Evolutionary conservation across 1,140 invertebrate species (phyloP).

Genomic region (Heliconius nattereri): DNA sequence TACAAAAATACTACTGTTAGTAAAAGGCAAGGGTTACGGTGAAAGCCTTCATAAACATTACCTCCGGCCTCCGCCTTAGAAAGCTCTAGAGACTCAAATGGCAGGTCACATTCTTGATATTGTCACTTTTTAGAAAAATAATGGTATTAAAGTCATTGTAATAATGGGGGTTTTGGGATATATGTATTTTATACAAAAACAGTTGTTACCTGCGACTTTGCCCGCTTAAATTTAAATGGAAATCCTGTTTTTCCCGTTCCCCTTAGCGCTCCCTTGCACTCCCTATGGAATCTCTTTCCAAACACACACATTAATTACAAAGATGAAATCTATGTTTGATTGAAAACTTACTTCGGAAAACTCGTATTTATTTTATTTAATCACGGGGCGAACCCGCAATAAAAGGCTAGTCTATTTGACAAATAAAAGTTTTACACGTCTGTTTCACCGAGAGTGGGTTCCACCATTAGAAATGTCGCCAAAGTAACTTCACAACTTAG

Average conservation of each 20-base stretch:
- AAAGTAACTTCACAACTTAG: constrained; percentile 41
- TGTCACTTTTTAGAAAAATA: constrained; percentile 11
- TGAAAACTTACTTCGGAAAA: no score
- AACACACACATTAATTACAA: no score
- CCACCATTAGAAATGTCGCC: constrained; percentile 26
- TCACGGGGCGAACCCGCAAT: background rate
- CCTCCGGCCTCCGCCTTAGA: constrained; percentile 30
- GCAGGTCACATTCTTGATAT: constrained; percentile 16
- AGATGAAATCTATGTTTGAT: no score
- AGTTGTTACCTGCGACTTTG: no score
- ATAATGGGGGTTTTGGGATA: no score
- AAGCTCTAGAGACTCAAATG: constrained; percentile 28
- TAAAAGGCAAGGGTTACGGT: constrained; percentile 41
- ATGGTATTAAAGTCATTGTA: background rate
- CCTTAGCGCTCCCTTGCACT: no score
- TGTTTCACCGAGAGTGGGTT: constrained; percentile 31
- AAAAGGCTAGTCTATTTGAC: background rate
- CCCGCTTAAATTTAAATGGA: no score
- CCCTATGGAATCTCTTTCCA: no score
- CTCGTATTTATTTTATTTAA: background rate
- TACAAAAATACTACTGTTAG: constrained; percentile 28
- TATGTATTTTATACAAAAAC: no score
- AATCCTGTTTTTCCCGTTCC: no score
- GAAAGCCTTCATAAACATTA: constrained; percentile 44
- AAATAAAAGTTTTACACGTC: constrained; percentile 7